These are phyloP conservation scores for Stramonita haemastoma DNA, from an alignment of 2,888 invertebrate species.

Conservation along the genomic window DNA sequence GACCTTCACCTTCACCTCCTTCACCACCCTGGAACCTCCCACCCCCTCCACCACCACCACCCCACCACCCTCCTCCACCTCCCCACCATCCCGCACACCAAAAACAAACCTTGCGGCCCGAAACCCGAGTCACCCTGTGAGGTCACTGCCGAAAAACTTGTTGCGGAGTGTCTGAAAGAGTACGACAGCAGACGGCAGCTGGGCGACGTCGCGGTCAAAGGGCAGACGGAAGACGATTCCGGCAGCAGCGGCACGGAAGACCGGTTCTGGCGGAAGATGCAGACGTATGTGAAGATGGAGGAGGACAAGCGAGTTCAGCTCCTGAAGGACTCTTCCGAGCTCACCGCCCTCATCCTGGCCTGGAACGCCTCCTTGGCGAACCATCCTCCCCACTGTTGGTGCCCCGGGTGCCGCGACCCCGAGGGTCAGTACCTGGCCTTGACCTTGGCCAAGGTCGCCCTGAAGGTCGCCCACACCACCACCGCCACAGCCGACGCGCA, in stretches of 20 bases:
- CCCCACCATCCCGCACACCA: not conserved
- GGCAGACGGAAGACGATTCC: not conserved
- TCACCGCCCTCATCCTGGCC: not conserved
- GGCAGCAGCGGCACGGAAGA: not conserved
- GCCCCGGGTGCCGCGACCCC: not conserved
- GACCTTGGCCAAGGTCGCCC: not conserved
- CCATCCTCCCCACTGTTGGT: not conserved
- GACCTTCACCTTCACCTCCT: not conserved
- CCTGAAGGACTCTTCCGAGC: not conserved
- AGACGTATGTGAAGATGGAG: not conserved
- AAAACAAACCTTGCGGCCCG: not conserved
- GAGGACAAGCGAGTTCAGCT: not conserved
- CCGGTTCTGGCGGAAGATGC: not conserved
- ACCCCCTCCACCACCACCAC: not conserved
- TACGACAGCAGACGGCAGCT: not conserved
- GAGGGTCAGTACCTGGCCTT: constrained; percentile 25
- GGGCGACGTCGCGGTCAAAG: not conserved
- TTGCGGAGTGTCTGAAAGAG: not conserved
- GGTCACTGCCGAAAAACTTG: not conserved
- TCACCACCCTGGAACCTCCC: constrained; percentile 16
- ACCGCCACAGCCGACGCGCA: not conserved
- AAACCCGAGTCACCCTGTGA: not conserved
- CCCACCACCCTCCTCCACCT: not conserved
- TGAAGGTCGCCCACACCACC: constrained; percentile 1
- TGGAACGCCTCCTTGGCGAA: not conserved